Percentiles rank a stretch among this genome's conserved stretches.
Conservation (phyloP, 2,888 invertebrate genomes). For the Smittia sp. region DNA sequence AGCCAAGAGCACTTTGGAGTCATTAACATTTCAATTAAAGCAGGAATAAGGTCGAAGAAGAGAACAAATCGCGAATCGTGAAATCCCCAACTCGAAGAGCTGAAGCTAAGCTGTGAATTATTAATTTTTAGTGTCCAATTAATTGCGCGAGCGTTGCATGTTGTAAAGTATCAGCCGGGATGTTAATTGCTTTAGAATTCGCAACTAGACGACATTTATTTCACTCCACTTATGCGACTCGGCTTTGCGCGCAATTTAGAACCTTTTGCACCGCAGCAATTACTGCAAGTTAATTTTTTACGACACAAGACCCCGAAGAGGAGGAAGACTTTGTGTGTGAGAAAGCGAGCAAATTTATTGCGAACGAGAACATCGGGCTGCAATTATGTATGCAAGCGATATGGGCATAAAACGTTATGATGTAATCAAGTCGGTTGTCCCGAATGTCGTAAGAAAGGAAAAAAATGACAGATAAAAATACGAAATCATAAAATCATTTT, state of each 20-base stretch:
- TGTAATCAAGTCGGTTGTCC: constrained; percentile 18
- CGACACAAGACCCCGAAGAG: constrained; percentile 20
- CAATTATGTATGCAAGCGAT: constrained; percentile 41
- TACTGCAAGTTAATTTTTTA: constrained; percentile 36
- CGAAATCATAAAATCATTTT: constrained; percentile 39
- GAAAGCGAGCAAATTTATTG: constrained; percentile 12
- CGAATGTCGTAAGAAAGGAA: constrained; percentile 8
- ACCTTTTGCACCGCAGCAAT: constrained; percentile 1
- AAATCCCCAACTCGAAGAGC: not conserved
- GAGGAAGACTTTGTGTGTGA: constrained; percentile 9
- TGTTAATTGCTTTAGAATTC: not conserved
- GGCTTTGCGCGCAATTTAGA: not conserved
- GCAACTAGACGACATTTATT: constrained; percentile 1
- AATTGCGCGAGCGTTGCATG: constrained; percentile 15
- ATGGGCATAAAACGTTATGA: constrained; percentile 40
- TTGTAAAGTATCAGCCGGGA: not conserved
- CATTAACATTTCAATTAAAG: constrained; percentile 30
- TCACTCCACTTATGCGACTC: not conserved
- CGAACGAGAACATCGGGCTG: not conserved
- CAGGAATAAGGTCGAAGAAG: constrained; percentile 4
- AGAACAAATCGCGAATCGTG: not conserved
- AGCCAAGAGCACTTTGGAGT: not conserved
- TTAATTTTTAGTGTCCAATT: constrained; percentile 19
- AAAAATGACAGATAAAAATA: constrained; percentile 37
- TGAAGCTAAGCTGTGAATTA: not conserved